phyloP scores from a whole-genome alignment of 2,113 vertebrate genomes.

The Erythrolamprus reginae region DNA sequence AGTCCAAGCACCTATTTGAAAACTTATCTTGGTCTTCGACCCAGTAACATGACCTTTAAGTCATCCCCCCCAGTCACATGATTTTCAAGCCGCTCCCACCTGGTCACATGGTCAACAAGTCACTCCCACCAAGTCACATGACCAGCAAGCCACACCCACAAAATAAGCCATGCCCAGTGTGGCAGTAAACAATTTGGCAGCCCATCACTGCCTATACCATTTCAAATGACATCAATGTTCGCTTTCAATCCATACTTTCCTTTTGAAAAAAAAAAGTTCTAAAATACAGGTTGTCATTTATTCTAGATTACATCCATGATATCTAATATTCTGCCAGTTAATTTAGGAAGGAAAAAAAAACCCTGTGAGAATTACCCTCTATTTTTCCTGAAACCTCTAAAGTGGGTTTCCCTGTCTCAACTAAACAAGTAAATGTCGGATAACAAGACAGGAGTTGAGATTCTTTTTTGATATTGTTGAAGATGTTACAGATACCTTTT shows the following conservation, averaged over 20 bases:
- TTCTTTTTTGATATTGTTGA: background rate
- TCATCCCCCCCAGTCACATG: too few relatives aligned
- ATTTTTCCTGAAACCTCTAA: background rate
- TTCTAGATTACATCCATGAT: background rate
- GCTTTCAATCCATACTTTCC: background rate
- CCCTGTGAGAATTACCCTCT: background rate
- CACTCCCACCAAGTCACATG: too few relatives aligned
- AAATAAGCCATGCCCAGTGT: too few relatives aligned
- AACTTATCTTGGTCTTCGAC: too few relatives aligned
- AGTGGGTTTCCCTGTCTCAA: background rate
- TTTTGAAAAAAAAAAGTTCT: background rate
- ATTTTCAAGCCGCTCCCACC: too few relatives aligned
- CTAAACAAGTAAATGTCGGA: background rate
- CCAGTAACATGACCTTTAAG: too few relatives aligned
- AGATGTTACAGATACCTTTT: background rate
- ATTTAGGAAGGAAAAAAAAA: background rate
- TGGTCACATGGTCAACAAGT: too few relatives aligned
- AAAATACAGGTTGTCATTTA: background rate
- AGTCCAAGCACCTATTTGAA: too few relatives aligned
- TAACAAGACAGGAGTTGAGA: background rate
- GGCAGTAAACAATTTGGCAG: too few relatives aligned
- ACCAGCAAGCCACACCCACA: too few relatives aligned
- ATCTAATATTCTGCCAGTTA: background rate
- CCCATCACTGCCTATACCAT: too few relatives aligned
- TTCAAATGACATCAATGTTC: too few relatives aligned